phyloP scores from a whole-genome alignment of 2,797 vertebrate genomes.

The Spinibarbus caldwelli region DNA sequence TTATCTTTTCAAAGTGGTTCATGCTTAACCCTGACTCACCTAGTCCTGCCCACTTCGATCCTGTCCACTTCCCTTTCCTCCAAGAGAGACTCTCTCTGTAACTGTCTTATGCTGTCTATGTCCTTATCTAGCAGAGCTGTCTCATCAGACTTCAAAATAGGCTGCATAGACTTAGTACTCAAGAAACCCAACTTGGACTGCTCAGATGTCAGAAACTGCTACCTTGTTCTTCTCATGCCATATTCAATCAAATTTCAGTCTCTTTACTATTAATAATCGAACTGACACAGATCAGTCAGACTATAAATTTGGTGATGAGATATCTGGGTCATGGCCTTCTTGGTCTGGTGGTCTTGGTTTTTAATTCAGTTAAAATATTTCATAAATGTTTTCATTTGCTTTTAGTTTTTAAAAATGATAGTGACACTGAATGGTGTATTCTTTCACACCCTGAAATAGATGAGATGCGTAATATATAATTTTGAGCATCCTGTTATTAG shows the following conservation, averaged over 20 bases:
- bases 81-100: background rate
- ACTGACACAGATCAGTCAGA: background rate
- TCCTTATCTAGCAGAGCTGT: background rate
- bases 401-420: background rate
- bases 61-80: background rate
- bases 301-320: background rate
- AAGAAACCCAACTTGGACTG: background rate
- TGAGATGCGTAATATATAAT: background rate
- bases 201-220: conserved; percentile 13
- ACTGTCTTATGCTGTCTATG: background rate
- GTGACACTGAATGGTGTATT: background rate
- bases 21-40: background rate
- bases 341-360: background rate
- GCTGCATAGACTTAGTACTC: background rate
- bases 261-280: background rate
- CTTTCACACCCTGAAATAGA: background rate
- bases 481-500: background rate
- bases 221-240: background rate
- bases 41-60: background rate
- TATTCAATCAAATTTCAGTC: background rate
- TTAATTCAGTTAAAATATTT: background rate
- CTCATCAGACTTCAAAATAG: conserved; percentile 27
- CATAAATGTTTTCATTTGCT: background rate
- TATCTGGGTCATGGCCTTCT: background rate
- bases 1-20: background rate